phyloP scores from a whole-genome alignment of 2,797 vertebrate species.

The Arctocebus calabarensis region DNA sequence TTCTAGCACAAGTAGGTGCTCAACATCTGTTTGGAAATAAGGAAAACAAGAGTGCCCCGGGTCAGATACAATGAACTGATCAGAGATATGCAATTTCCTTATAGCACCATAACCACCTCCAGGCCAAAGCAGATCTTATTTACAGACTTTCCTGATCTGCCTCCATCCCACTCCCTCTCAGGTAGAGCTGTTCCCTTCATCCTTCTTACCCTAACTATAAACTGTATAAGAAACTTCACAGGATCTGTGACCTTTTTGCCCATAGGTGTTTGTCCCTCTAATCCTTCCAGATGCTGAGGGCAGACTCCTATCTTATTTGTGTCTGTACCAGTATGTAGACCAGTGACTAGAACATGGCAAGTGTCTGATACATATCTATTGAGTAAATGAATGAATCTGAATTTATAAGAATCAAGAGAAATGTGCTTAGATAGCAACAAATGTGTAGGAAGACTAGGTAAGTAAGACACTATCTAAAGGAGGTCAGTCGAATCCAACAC shows the following conservation, averaged over 20 bases:
- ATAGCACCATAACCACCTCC: not conserved
- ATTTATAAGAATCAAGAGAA: conserved; percentile 41
- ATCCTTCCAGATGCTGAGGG: not conserved
- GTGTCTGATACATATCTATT: not conserved
- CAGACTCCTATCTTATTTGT: not conserved
- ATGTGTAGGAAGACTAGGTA: not conserved
- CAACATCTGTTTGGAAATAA: not conserved
- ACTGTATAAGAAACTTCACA: not conserved
- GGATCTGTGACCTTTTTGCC: not conserved
- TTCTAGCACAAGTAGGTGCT: not conserved
- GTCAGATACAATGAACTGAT: not conserved
- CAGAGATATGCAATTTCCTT: not conserved
- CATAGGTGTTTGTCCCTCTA: not conserved
- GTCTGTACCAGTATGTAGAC: not conserved
- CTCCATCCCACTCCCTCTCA: not conserved
- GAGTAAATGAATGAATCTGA: conserved; percentile 54
- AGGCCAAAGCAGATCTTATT: not conserved
- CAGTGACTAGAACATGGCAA: not conserved
- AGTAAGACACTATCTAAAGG: not conserved
- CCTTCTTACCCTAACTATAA: not conserved
- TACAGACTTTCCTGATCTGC: not conserved
- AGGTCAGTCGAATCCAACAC: not conserved
- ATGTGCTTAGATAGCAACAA: not conserved
- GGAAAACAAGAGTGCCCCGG: conserved; percentile 8
- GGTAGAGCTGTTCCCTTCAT: not conserved